A percentile compares a stretch with the other conserved stretches of the same genome.
Conservation (phyloP, 37 sponge, comb jelly and placozoan genomes). For the Lycopodina hypogea region DNA sequence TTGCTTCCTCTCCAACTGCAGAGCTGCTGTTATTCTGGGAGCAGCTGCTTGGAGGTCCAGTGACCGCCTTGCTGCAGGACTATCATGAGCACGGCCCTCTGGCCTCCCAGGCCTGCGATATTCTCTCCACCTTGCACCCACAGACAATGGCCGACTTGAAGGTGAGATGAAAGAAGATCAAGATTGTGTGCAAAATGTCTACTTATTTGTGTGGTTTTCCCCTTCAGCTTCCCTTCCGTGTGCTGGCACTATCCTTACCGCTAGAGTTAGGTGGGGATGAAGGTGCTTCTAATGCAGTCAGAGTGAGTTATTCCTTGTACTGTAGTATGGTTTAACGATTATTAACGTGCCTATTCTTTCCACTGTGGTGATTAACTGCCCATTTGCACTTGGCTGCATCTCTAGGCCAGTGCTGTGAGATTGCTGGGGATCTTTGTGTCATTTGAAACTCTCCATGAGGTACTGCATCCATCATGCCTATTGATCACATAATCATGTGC, state of each 20-base stretch:
- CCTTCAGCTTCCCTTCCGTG: constrained; percentile 14
- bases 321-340: background rate
- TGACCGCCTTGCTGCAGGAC: constrained; percentile 29
- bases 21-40: constrained; percentile 41
- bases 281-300: constrained; percentile 14
- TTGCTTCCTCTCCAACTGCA: background rate
- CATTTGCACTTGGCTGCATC: background rate
- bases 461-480: too few relatives aligned
- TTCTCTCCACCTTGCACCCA: constrained; percentile 49
- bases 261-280: constrained; percentile 47
- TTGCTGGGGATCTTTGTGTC: constrained; percentile 40
- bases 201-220: background rate
- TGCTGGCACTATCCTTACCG: constrained; percentile 32
- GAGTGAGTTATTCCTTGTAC: constrained; percentile 6
- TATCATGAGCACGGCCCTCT: background rate
- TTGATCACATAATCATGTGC: too few relatives aligned
- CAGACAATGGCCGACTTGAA: constrained; percentile 11
- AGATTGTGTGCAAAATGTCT: background rate
- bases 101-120: constrained; percentile 35
- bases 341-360: too few relatives aligned
- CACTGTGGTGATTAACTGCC: too few relatives aligned
- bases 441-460: constrained; percentile 30
- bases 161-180: constrained; percentile 6
- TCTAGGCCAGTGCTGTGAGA: constrained; percentile 49
- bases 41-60: constrained; percentile 38